Conservation (phyloP, 2,113 vertebrate species). For the Uria lomvia region DNA sequence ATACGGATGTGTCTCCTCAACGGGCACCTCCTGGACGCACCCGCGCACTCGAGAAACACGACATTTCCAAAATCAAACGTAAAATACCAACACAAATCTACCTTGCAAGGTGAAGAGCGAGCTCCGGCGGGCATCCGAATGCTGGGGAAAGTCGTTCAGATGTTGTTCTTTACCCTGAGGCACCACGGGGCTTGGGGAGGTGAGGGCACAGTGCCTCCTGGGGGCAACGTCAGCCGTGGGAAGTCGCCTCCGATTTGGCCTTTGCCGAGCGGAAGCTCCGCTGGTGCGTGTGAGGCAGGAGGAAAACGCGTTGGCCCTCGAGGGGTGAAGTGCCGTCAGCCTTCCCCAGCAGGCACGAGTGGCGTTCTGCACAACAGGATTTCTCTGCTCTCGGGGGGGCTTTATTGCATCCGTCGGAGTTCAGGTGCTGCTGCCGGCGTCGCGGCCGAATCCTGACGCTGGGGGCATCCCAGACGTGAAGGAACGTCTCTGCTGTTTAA, state of each 20-base stretch:
- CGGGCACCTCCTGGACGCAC: background rate
- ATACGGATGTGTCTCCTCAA: background rate
- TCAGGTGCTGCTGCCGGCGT: background rate
- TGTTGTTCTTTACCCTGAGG: background rate
- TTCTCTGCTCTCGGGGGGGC: background rate
- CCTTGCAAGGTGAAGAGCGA: background rate
- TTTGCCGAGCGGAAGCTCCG: background rate
- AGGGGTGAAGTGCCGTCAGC: accelerated
- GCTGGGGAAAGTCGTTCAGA: background rate
- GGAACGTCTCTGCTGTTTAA: background rate
- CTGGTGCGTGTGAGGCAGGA: accelerated
- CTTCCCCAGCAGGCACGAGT: background rate
- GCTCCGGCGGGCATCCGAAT: background rate
- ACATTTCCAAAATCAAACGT: background rate
- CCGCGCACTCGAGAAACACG: accelerated
- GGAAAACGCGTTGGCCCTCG: accelerated
- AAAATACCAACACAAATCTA: background rate
- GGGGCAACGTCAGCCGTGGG: background rate
- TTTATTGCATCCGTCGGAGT: background rate
- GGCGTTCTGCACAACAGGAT: background rate
- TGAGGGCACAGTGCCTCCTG: background rate
- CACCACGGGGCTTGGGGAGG: accelerated
- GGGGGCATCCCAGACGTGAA: background rate
- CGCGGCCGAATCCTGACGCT: background rate
- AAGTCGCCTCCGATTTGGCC: background rate